Conservation (phyloP, 53 echinoderm and acorn worm genomes). For the Paracentrotus lividus region DNA sequence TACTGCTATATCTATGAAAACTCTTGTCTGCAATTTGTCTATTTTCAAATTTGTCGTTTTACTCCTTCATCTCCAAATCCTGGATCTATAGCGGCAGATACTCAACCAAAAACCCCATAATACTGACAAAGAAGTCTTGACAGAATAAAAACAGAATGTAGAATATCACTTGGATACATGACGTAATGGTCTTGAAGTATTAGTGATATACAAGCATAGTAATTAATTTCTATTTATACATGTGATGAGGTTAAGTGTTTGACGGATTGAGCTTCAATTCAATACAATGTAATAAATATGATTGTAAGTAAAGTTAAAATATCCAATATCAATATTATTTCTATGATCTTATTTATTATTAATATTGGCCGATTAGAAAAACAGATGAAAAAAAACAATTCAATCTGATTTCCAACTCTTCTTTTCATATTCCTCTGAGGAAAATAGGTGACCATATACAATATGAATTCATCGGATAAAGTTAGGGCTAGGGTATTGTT, state of each 20-base stretch:
- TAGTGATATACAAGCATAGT: neutral
- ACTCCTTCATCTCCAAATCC: no score
- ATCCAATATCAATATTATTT: neutral
- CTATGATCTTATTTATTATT: neutral
- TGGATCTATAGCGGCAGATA: neutral
- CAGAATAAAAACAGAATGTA: neutral
- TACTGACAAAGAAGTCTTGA: neutral
- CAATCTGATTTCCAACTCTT: neutral
- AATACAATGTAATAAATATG: neutral
- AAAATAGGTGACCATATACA: conserved; percentile 1
- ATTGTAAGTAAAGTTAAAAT: neutral
- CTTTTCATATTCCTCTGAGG: neutral
- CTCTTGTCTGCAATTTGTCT: no score
- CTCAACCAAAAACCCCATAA: neutral
- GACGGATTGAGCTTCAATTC: neutral
- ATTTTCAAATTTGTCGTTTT: no score
- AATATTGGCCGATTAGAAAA: neutral
- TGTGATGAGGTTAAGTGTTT: neutral
- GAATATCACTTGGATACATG: neutral
- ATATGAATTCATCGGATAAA: neutral
- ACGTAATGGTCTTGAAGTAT: neutral
- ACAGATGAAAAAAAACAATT: neutral
- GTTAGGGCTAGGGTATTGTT: neutral
- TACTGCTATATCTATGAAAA: no score
- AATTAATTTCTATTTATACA: neutral